A percentile compares a stretch with the other conserved stretches of the same genome.
Conservation (phyloP, 2,113 vertebrate species). For the Nycticorax nycticorax region DNA sequence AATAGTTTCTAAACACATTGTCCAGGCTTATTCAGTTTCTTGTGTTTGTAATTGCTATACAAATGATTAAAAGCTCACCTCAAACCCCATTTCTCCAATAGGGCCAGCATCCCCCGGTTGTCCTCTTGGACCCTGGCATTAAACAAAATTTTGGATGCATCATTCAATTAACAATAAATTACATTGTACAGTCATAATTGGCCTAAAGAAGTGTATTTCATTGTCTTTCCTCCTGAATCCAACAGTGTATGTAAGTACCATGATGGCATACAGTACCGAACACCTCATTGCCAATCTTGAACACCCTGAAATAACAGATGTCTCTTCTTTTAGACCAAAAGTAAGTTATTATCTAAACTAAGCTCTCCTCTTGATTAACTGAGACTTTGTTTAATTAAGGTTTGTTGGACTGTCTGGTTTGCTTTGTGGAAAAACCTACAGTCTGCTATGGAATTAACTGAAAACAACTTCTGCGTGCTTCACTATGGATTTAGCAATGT, state of each 20-base stretch:
- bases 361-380: slow-evolving; percentile 23
- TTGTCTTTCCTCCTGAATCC: neutral
- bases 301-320: neutral
- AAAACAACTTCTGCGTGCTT: slow-evolving; percentile 5
- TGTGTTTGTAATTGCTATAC: neutral
- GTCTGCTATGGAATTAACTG: slow-evolving; percentile 11
- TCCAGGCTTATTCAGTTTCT: neutral
- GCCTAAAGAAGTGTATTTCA: neutral
- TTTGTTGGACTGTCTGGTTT: slow-evolving; percentile 49
- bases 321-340: slow-evolving; percentile 21
- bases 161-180: neutral
- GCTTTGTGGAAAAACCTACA: slow-evolving; percentile 26
- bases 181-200: neutral
- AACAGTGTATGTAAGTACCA: neutral
- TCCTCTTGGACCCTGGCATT: slow-evolving; percentile 86
- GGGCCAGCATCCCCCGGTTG: slow-evolving; percentile 84
- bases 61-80: slow-evolving; percentile 75
- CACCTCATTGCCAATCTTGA: neutral
- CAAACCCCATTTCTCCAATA: slow-evolving; percentile 86
- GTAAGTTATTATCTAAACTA: slow-evolving; percentile 45
- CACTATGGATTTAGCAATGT: neutral
- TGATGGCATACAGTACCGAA: neutral
- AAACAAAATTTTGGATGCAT: slow-evolving; percentile 60
- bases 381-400: slow-evolving; percentile 58
- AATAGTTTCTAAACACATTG: neutral